Base-by-base conservation (phyloP, 2,113 vertebrate genomes). In the Oryzias woworae region DNA sequence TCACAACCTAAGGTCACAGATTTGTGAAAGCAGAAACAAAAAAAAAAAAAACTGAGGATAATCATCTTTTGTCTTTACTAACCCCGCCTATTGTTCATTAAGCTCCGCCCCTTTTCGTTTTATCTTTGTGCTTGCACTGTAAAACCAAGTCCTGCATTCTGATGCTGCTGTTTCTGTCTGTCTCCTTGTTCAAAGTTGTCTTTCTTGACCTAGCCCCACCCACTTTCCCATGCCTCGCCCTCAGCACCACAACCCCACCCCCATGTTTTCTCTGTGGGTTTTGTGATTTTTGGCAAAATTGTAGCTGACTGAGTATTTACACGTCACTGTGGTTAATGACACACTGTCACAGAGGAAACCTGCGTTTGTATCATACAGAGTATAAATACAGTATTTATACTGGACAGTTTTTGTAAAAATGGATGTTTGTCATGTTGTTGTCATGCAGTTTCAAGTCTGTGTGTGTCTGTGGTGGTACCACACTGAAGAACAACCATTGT, bases 331-430 rank as follows among this genome's bases (percentile, higher is more conserved):
- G 78, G 58, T 79, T 77, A 55, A 50, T 58, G 64, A 70, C 66
- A 16, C 31, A 1, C 63, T 4, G 4, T 58, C 75, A 60, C 72
- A 0, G 24, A 56, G 73, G 58, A 49, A 56, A 62, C 14, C 16
- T 62, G 31, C 53, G 81, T 82, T 83, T 85, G 75, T 85, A 80
- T 16, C 73, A 75, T 83, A 75, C 59, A 64, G 69, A 81, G 60
- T 59, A 83, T 81, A 79, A 73, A 87, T 77, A 77, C 0, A 75
- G 71, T 78, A 78, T 87, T 87, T 87, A 66, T 82, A 84, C 58
- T 51, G 36, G 44, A 63, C 46, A 52, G 67, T 72, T 83, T 82
- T 86, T 80, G 81, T 83, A 86, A 56, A 54, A 49, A 67, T 84
- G 61, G 50, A 58, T 78, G 68, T 84, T 1, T 44, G 45, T 77